Evolutionary conservation across 2,888 invertebrate genomes (phyloP), one percentile per base, ranked within the genome.

Genomic region (Cartodere bifasciata): DNA sequence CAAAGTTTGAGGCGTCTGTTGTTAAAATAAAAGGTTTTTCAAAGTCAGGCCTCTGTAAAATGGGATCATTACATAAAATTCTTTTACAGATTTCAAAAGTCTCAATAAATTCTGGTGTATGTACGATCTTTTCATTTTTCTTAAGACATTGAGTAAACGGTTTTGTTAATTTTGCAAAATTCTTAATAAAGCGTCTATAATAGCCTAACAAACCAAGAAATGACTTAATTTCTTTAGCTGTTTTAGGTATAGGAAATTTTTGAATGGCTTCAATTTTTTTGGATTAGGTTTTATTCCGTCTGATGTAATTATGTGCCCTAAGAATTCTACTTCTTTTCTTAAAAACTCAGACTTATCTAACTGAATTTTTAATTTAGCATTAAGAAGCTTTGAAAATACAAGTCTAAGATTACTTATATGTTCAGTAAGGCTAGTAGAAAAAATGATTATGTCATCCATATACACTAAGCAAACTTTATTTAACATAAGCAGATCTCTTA

Each of bases 1-100:
- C 47, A 21, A 38, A 40, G 22, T 55, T 46, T 11, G 44, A 47
- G 0, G 56, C 58, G 34, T 58, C 58, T 1, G 56, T 54, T 1
- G 47, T 45, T 9, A 53, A 23, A 13, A 42, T 32, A 33, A 55
- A 56, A 12, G 38, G 28, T 43, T 48, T 40, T 32, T 23, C 29
- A 39, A 40, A 48, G 36, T 38, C 41, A 26, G 34, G 41, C 25
- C 32, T 46, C 45, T 39, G 37, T 20, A 42, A 31, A 15, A 42
- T 21, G 11, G 42, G 37, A 16, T 35, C 25, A 14, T 24, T 23
- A 21, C 20, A 27, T 20, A 44, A 31, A 6, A 34, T 23, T 11
- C 16, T 17, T 32, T 40, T 40, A 9, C 35, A 31, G 6, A 17
- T 23, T 20, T 42, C 36, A 20, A 43, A 40, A 10, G 41, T 23